Conservation (phyloP, 2,113 vertebrate genomes). For the Neomonachus schauinslandi region DNA sequence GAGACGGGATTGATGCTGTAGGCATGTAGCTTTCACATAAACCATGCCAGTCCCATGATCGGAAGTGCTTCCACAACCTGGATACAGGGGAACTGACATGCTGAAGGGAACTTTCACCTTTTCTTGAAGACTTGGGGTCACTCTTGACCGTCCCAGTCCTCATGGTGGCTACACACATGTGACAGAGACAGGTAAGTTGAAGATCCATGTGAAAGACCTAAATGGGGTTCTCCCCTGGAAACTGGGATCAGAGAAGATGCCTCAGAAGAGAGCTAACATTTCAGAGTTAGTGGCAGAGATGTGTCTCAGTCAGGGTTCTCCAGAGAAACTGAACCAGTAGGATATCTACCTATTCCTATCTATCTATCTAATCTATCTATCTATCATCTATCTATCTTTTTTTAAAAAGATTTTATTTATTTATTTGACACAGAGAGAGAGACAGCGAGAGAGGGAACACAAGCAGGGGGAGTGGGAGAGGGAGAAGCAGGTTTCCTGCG, state of each 20-base stretch:
- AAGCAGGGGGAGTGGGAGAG: too few relatives aligned
- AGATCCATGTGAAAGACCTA: neutral
- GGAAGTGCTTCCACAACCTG: neutral
- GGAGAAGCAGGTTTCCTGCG: too few relatives aligned
- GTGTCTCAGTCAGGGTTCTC: neutral
- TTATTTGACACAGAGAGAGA: too few relatives aligned
- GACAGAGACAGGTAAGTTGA: neutral
- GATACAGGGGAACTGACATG: neutral
- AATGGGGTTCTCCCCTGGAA: neutral
- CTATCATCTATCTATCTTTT: too few relatives aligned
- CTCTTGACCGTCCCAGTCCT: neutral
- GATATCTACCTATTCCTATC: neutral
- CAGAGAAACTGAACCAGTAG: neutral
- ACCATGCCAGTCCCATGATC: accelerated
- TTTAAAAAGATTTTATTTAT: too few relatives aligned
- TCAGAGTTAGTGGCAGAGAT: neutral
- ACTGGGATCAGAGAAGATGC: neutral
- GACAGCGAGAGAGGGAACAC: too few relatives aligned
- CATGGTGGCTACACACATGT: neutral
- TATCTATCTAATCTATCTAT: neutral
- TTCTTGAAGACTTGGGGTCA: neutral
- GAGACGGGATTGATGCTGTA: too few relatives aligned
- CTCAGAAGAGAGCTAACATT: neutral
- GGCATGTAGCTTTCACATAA: too few relatives aligned
- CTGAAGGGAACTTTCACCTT: neutral